A percentile compares a stretch with the other conserved stretches of the same genome.
These are phyloP conservation scores for Sinopyrophorus schimmeli DNA, from an alignment of 2,888 invertebrate genomes.

Conservation along the genomic window DNA sequence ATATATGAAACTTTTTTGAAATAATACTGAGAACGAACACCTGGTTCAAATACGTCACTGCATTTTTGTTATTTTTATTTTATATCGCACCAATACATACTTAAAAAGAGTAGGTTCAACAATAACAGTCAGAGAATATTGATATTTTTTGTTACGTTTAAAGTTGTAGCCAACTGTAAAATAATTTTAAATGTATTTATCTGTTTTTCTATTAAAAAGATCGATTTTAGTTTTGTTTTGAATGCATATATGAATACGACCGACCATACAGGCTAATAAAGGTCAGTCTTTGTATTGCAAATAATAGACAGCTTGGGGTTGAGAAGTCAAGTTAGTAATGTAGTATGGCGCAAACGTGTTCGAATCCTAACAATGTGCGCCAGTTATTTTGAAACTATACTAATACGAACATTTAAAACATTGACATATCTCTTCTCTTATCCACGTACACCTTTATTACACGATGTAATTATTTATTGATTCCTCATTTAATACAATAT, in stretches of 20 bases:
- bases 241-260: slow-evolving; percentile 22
- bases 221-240: slow-evolving; percentile 27
- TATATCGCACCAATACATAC: no score
- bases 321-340: slow-evolving; percentile 26
- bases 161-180: no score
- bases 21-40: no score
- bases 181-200: no score
- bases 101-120: no score
- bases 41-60: no score
- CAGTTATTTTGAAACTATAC: slow-evolving; percentile 16
- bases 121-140: no score
- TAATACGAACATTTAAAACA: slow-evolving; percentile 18
- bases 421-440: slow-evolving; percentile 19
- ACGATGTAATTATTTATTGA: slow-evolving; percentile 10
- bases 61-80: no score
- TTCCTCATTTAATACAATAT: no score
- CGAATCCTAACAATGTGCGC: slow-evolving; percentile 24
- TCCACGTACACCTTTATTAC: slow-evolving; percentile 16
- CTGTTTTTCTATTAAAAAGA: slow-evolving; percentile 5
- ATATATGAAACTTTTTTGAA: no score
- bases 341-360: slow-evolving; percentile 30
- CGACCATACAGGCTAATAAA: slow-evolving; percentile 20
- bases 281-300: slow-evolving; percentile 34
- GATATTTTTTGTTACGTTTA: no score
- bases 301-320: slow-evolving; percentile 27